Conservation (phyloP, 35 echinoderm and acorn worm species). For the Patiria miniata region DNA sequence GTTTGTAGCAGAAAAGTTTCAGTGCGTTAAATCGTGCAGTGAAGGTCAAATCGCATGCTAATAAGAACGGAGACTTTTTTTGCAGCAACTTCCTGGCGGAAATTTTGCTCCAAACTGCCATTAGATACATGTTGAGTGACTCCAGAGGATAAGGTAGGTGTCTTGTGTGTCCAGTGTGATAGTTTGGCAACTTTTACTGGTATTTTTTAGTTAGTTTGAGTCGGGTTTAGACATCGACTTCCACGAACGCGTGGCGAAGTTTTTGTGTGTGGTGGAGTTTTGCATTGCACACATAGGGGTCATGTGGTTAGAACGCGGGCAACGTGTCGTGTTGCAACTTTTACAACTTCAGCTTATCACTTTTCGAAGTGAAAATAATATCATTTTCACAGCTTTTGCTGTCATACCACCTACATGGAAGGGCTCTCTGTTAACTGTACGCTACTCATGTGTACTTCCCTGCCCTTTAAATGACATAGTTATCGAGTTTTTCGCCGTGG, state of each 20-base stretch:
- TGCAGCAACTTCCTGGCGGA: background rate
- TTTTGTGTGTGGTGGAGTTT: background rate
- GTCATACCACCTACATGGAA: background rate
- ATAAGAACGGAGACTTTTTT: background rate
- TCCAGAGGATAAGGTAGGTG: background rate
- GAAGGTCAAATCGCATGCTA: slow-evolving; percentile 9
- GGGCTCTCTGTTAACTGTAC: background rate
- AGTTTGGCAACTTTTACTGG: background rate
- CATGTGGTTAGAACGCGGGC: slow-evolving; percentile 4
- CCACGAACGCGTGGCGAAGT: background rate
- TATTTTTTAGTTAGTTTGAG: background rate
- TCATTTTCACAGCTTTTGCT: background rate
- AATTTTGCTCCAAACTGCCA: background rate
- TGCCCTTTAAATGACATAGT: background rate
- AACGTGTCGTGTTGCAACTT: slow-evolving; percentile 9
- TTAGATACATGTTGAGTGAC: background rate
- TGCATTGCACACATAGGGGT: background rate
- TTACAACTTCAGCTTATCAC: background rate
- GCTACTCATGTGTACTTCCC: background rate
- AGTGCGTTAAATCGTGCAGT: background rate
- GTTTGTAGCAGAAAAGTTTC: slow-evolving; percentile 23
- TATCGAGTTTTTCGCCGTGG: background rate
- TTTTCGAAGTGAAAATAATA: background rate
- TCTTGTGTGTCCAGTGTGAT: background rate
- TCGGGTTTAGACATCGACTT: background rate